Percentiles rank a stretch among this genome's conserved stretches.
These are phyloP conservation scores for Eucidaris tribuloides DNA, from an alignment of 35 echinoderm and acorn worm genomes.

Conservation along the genomic window DNA sequence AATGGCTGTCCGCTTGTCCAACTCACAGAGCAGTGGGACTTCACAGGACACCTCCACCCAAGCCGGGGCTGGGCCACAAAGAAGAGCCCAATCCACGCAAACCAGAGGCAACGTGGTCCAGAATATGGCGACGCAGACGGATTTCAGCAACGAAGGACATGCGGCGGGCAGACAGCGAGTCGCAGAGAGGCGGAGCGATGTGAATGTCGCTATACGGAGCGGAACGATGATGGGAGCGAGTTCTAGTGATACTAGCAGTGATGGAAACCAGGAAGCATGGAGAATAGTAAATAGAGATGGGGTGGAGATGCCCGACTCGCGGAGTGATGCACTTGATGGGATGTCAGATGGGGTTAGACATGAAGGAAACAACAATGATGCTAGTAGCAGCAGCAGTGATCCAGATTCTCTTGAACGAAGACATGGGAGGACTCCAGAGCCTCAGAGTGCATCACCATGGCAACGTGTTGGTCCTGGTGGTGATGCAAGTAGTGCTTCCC, in stretches of 20 bases:
- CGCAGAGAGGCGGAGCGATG: not conserved
- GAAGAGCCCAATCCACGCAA: slow-evolving; percentile 35
- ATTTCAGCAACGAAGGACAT: slow-evolving; percentile 13
- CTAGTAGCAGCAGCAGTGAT: too few species aligned
- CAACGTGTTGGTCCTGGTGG: too few species aligned
- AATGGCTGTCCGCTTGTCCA: slow-evolving; percentile 5
- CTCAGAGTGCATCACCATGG: too few species aligned
- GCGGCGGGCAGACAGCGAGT: not conserved
- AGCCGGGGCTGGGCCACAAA: slow-evolving; percentile 1
- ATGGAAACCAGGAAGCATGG: not conserved
- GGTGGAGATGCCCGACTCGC: not conserved
- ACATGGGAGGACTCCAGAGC: too few species aligned
- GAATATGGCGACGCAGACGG: slow-evolving; percentile 53
- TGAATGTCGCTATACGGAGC: not conserved
- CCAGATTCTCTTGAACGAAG: too few species aligned
- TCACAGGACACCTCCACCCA: not conserved
- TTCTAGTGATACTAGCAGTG: not conserved
- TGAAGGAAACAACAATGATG: too few species aligned
- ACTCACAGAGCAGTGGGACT: not conserved
- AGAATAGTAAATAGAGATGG: not conserved
- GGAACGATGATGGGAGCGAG: not conserved
- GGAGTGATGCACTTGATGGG: not conserved
- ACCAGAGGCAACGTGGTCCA: slow-evolving; percentile 30
- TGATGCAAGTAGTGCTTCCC: not conserved
- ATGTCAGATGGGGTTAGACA: not conserved